Evolutionary conservation across 1,140 invertebrate species (phyloP), one percentile per base, ranked within the genome.

Genomic region (Aphidius ervi): DNA sequence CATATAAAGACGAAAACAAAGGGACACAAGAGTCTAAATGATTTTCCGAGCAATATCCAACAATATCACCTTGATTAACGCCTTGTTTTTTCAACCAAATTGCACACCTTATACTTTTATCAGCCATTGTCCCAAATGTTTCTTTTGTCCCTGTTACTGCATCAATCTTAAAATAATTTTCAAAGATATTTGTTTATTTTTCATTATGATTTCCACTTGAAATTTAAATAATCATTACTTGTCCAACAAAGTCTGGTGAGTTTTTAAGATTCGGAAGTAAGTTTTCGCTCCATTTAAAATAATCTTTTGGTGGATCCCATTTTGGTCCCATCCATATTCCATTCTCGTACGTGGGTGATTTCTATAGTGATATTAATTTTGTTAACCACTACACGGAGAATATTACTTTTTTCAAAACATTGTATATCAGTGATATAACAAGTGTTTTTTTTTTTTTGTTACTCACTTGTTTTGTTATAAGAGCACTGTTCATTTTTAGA

Each of bases 1-100:
- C 73, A 37, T 76, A 73, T 5, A 82, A 65, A 3, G 75, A 70
- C 5, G 80, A 77, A 20, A 79, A 71, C 16, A 75, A 74, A 0
- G 82, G 81, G 50, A 82, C 73, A 37, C 73, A 68, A 10, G 74
- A 64, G 52, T 82, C 75, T 7, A 81, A 49, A 45, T 78, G 76
- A 59, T 82, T 82, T 10, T 65, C 66, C 0, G 78, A 76, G 5
- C 77, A 77, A 6, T 81, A 48, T 1, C 76, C 68, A 1, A 82
- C 58, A 0, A 82, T 72, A 50, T 82, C 82, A 1, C 73, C 75
- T 0, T 72, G 69, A 31, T 70, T 62, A 5, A 82, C 59, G 0
- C 78, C 79, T 9, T 75, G 61, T 16, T 68, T 68, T 45, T 73
- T 66, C 39, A 83, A 55, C 62, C 77, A 75, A 46, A 74, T 62